Base-by-base conservation (phyloP, 2,797 vertebrate species). In the Podarcis lilfordi region DNA sequence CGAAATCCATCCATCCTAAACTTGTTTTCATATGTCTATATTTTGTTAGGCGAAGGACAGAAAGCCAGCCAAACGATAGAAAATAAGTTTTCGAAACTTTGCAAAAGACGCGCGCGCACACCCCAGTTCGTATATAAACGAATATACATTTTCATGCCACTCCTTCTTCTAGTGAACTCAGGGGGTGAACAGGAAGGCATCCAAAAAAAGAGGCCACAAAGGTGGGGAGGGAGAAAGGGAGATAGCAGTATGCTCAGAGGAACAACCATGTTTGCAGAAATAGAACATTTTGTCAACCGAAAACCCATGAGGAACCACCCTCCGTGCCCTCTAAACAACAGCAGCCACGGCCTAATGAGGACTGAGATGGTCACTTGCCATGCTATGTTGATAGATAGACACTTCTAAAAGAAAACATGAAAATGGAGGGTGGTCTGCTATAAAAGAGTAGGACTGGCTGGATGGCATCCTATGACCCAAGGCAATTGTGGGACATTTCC, bases 1-100 rank as follows among this genome's bases (percentile, higher is more conserved):
- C 90, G 90, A 92, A 85, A 85, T 68, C 43, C 78, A 66, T 50
- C 32, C 74, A 92, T 89, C 64, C 90, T 93, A 90, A 92, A 93
- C 91, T 91, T 94, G 88, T 93, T 86, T 0, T 0, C 17, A 76
- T 21, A 74, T 43, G 40, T 35, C 21, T 55, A 40, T 37, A 25
- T 59, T 55, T 69, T 32, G 43, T n/a, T 85, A 79, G 92, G 86
- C 88, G 71, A 61, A 86, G 71, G 81, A 0, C 0, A 50, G 43
- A 25, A 23, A 79, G 74, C 68, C 85, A 11, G 43, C 3, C n/a
- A 37, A 8, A 4, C 27, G 3, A 50, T 81, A 55, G 0, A 76
- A 55, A 89, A 88, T 66, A 90, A 93, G 79, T 55, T 90, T 92
- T 80, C 45, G 78, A 85, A 80, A 45, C 3, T 23, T 2, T 0